These are phyloP conservation scores for Poecilia latipinna DNA, from an alignment of 2,113 vertebrate genomes.

Conservation along the genomic window DNA sequence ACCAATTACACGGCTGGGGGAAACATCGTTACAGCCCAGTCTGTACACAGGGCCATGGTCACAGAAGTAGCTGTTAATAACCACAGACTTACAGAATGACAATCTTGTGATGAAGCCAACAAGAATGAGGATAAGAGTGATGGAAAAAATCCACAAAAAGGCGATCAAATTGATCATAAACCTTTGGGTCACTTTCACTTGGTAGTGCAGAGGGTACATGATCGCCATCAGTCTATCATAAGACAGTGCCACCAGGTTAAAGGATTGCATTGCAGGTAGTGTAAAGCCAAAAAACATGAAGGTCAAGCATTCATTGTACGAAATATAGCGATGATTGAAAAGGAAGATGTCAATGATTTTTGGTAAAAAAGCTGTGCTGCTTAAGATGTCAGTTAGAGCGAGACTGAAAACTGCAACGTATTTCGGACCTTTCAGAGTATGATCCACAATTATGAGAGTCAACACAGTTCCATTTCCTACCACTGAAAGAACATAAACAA, in stretches of 20 bases:
- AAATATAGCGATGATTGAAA: constrained; percentile 51
- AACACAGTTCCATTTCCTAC: constrained; percentile 64
- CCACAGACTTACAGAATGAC: constrained; percentile 69
- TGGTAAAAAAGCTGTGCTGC: constrained; percentile 72
- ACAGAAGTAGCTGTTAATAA: constrained; percentile 42
- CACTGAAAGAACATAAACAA: constrained; percentile 66
- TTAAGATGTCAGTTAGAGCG: constrained; percentile 71
- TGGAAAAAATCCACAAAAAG: constrained; percentile 1
- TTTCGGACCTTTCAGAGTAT: constrained; percentile 72
- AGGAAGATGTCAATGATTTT: constrained; percentile 75
- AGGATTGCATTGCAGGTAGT: constrained; percentile 12
- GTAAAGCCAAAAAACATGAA: constrained; percentile 28
- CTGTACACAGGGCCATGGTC: constrained; percentile 18
- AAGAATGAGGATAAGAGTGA: not conserved
- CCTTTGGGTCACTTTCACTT: constrained; percentile 17
- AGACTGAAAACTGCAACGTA: constrained; percentile 77
- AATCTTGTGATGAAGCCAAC: constrained; percentile 51
- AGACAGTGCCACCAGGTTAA: constrained; percentile 10
- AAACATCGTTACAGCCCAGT: constrained; percentile 5
- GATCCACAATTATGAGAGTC: constrained; percentile 63
- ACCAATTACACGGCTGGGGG: constrained; percentile 23
- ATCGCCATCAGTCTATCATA: constrained; percentile 29
- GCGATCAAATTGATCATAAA: constrained; percentile 3
- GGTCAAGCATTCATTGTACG: constrained; percentile 68
- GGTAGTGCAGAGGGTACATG: constrained; percentile 20